These are phyloP conservation scores for Octodonta nipae DNA, from an alignment of 2,888 invertebrate genomes.

Conservation along the genomic window DNA sequence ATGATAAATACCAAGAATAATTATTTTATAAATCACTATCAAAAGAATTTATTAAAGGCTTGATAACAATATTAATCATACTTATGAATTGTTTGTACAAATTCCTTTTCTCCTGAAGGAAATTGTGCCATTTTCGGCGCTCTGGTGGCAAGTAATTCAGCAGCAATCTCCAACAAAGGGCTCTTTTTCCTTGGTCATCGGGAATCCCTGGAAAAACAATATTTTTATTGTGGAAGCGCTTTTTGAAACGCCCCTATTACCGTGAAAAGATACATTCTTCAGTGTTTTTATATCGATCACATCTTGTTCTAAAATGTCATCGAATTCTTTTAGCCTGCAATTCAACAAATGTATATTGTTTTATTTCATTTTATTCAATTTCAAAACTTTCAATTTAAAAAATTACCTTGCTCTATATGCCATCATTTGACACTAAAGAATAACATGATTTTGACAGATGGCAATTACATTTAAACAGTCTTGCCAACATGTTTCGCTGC, in stretches of 20 bases:
- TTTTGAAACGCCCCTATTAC: too few relatives aligned
- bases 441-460: too few relatives aligned
- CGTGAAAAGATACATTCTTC: slow-evolving; percentile 63
- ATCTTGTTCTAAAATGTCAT: slow-evolving; percentile 55
- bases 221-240: too few relatives aligned
- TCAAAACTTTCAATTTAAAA: slow-evolving; percentile 11
- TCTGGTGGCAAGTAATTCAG: slow-evolving; percentile 71
- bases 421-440: too few relatives aligned
- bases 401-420: slow-evolving; percentile 33
- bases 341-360: slow-evolving; percentile 10
- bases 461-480: too few relatives aligned
- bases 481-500: too few relatives aligned
- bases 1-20: too few relatives aligned
- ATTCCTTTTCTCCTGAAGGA: slow-evolving; percentile 59
- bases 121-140: slow-evolving; percentile 52
- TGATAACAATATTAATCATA: slow-evolving; percentile 21
- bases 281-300: slow-evolving; percentile 56
- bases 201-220: slow-evolving; percentile 57
- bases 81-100: slow-evolving; percentile 72
- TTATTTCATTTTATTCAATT: slow-evolving; percentile 4
- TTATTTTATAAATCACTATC: too few relatives aligned
- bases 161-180: slow-evolving; percentile 79
- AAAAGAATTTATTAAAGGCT: neutral
- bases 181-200: slow-evolving; percentile 68
- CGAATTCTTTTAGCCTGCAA: slow-evolving; percentile 68